Evolutionary conservation across 2,797 vertebrate species (phyloP).

Genomic region (Phalloptychus januarius): DNA sequence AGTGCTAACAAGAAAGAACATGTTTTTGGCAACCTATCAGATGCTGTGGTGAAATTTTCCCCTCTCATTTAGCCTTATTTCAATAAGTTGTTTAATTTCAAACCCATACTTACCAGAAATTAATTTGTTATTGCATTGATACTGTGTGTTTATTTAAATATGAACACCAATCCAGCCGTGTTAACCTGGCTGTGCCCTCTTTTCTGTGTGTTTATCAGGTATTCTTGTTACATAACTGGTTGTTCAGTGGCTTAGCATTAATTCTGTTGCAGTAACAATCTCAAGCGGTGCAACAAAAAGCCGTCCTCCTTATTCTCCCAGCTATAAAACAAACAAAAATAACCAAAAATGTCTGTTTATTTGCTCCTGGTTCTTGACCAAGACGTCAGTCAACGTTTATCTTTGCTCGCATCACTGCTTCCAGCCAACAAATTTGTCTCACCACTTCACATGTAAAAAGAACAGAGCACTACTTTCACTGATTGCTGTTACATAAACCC

Average conservation of each 20-base stretch:
- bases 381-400: conserved; percentile 24
- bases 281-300: neutral
- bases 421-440: conserved; percentile 8
- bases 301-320: conserved; percentile 8
- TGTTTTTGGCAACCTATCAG: neutral
- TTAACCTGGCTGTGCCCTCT: neutral
- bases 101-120: neutral
- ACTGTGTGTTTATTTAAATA: neutral
- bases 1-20: neutral
- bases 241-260: neutral
- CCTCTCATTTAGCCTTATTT: neutral
- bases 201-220: neutral
- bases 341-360: neutral
- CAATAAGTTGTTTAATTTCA: neutral
- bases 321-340: neutral
- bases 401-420: conserved; percentile 1
- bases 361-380: conserved; percentile 14
- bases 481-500: conserved; percentile 17
- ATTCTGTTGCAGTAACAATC: conserved; percentile 9
- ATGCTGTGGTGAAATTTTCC: neutral
- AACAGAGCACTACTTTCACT: conserved; percentile 2
- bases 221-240: neutral
- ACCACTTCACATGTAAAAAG: conserved; percentile 14
- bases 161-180: neutral
- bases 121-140: neutral